Conservation (phyloP, 2,888 invertebrate genomes). For the Scaptomyza parva region DNA sequence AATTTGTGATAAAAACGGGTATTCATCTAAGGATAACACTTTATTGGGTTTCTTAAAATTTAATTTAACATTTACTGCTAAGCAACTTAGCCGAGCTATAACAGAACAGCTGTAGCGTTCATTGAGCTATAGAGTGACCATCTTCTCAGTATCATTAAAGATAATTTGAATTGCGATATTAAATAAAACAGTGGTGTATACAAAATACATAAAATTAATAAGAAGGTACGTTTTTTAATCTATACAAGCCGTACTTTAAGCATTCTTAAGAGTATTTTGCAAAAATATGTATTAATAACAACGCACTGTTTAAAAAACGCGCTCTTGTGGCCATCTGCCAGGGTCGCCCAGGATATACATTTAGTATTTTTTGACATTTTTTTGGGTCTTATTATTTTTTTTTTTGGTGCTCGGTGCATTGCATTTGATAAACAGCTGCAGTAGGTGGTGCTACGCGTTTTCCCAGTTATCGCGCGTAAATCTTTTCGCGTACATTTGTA, state of each 20-base stretch:
- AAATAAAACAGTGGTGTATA: neutral
- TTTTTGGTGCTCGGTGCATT: slow-evolving; percentile 32
- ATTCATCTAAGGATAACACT: neutral
- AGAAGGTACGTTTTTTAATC: neutral
- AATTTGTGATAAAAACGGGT: neutral
- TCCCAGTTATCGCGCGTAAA: slow-evolving; percentile 56
- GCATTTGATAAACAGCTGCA: slow-evolving; percentile 47
- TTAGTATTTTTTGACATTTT: slow-evolving; percentile 44
- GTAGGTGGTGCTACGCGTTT: slow-evolving; percentile 14
- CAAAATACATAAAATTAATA: neutral
- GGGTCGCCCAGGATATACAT: slow-evolving; percentile 28
- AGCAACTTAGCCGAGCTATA: neutral
- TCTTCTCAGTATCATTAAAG: slow-evolving; percentile 2
- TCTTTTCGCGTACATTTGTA: slow-evolving; percentile 21
- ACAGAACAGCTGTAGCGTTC: slow-evolving; percentile 22
- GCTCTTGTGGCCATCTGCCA: slow-evolving; percentile 8
- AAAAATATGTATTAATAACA: neutral
- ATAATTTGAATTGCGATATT: neutral
- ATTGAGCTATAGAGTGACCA: slow-evolving; percentile 3
- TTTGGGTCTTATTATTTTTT: slow-evolving; percentile 20
- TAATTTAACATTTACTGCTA: slow-evolving; percentile 1
- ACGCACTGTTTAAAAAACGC: slow-evolving; percentile 11
- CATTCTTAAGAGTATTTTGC: neutral
- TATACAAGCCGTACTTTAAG: neutral
- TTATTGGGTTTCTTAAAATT: neutral